Evolutionary conservation across 2,888 invertebrate genomes (phyloP), one percentile per base, ranked within the genome.

Genomic region (Phlogophora meticulosa): DNA sequence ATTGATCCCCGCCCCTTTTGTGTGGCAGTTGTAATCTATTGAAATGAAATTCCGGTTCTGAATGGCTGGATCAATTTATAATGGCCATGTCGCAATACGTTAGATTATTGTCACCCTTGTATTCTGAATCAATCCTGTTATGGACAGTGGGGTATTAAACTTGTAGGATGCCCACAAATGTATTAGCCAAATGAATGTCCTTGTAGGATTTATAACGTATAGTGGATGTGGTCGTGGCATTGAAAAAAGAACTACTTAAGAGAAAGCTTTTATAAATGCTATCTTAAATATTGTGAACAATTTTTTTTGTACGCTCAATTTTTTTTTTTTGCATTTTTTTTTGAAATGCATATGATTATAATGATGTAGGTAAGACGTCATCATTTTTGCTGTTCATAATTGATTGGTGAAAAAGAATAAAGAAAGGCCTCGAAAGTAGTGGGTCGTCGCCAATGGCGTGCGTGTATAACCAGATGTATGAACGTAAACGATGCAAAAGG

Each of bases 41-140:
- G 46, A n/a, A n/a, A 64, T 69, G 24, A 48, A 49, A 61, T 62
- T 48, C 55, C 63, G 62, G 68, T 55, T 62, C 28, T 63, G 62
- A 78, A 76, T 72, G 60, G 71, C 43, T 51, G 53, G 79, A 51
- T 79, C 81, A 74, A 76, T 74, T 72, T 83, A 84, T 76, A 72
- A 71, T 83, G 77, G 83, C 40, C 62, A 58, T 70, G 65, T 78
- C 77, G 59, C 45, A 68, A 57, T 77, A 68, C 38, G 66, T 63
- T 76, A 72, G 61, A 57, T 63, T 82, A 80, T 80, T 84, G 85
- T 85, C 85, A 84, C 72, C 80, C 78, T 71, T 66, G 76, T 76
- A 79, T 78, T 80, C 67, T 75, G 65, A 80, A 84, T 83, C 75
- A 73, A 80, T 82, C 74, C 77, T 78, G 76, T 77, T 75, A 69